Evolutionary conservation across 1,140 invertebrate species (phyloP), one percentile per base, ranked within the genome.

Genomic region (Frieseomelitta varia): DNA sequence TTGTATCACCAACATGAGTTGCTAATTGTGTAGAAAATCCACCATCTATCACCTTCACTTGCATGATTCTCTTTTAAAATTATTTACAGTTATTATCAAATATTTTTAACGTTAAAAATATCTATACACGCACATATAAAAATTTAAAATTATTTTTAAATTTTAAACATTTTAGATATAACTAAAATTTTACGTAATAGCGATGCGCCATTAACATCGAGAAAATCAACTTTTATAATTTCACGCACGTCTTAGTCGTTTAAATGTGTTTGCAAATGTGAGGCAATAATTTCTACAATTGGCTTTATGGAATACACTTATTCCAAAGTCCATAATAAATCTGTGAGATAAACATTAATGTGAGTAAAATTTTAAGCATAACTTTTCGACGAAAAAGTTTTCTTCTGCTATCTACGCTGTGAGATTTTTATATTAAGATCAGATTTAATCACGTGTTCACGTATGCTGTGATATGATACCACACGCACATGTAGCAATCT

Each of bases 21-120:
- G 96, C 96, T 83, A 98, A 93, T 92, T 98, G 97, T n/a, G 97
- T 97, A 4, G 97, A 97, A 92, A 98, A 97, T 34, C 97, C 97
- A 4, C 97, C 97, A 91, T 98, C 97, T 81, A 98, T 92, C 27
- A 98, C 95, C 84, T 96, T 95, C 12, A 97, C 92, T 55, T 88
- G 85, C 92, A 92, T 92, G 1, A 21, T 87, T 34, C n/a, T 30
- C 21, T 56, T 51, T 63, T 56, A 6, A 39, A n/a, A 82, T 58
- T 80, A 34, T 51, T 34, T 47, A 47, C 39, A 47, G 12, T 24
- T 58, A 1, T 34, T 30, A 51, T 24, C 8, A 39, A 69, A 51
- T 78, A 71, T 19, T 34, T 53, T 71, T 10, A 21, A 71, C 24
- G 34, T 34, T 8, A 34, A 61, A 2, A 15, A 73, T 30, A 30